Evolutionary conservation across 2,888 invertebrate species (phyloP), one percentile per base, ranked within the genome.

Genomic region (Acleris sparsana): DNA sequence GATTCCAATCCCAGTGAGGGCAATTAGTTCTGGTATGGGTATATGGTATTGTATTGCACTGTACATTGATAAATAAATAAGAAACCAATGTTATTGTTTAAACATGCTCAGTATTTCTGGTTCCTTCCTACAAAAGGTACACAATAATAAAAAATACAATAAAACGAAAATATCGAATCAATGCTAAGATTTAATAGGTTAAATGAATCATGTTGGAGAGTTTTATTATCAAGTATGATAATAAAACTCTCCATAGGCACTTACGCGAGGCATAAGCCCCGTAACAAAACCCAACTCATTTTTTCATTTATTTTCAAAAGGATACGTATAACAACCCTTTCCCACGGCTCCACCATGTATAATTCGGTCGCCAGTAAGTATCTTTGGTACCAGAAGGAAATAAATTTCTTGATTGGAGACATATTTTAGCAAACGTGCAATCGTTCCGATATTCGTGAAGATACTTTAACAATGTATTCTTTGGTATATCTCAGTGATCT

Each of bases 261-360:
- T 56, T 5, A 22, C 3, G n/a, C 16, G 4, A 44, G n/a, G 16
- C 16, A 3, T 3, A 4, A 22, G 1, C 13, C 56, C 22, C 7
- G 48, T 6, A 16, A 44, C 1, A 44, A 44, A 49, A 49, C 17
- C 18, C 1, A 5, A 13, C 49, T 16, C 3, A 6, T 5, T 16
- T 44, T 44, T 25, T 25, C 9, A 1, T 20, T 9, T n/a, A 57
- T 72, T 71, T 68, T 72, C 18, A 79, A 94, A 95, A 95, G 95
- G 95, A 95, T 95, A 95, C 95, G 93, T 65, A 94, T 89, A 56
- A 93, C 86, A 52, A 86, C 83, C 78, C 89, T 89, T 78, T 95
- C 95, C 95, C 95, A 95, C 55, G 92, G 91, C 72, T 95, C 95
- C 18, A 95, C 94, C 93, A 95, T 95, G 74, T 95, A 95, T 22